A percentile compares a stretch with the other conserved stretches of the same genome.
Conservation (phyloP, 2,797 vertebrate species). For the Acipenser transmontanus region DNA sequence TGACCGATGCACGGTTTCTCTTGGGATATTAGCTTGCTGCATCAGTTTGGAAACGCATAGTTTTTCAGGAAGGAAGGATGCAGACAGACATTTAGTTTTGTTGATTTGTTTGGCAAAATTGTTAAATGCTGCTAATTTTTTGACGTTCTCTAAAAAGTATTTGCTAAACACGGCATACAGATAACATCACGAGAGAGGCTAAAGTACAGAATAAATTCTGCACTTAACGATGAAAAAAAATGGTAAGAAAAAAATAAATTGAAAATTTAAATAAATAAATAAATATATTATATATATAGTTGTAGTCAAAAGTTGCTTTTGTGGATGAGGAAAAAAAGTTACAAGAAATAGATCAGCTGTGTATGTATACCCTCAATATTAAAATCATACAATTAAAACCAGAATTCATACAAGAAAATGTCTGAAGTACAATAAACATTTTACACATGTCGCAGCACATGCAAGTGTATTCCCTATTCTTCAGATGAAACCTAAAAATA, state of each 20-base stretch:
- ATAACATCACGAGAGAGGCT: constrained; percentile 91
- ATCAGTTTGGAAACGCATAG: too few relatives aligned
- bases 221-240: constrained; percentile 73
- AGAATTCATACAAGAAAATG: constrained; percentile 73
- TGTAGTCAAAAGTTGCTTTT: too few relatives aligned
- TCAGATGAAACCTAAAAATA: constrained; percentile 69
- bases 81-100: constrained; percentile 58
- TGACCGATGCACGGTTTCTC: too few relatives aligned
- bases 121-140: constrained; percentile 93
- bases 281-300: too few relatives aligned
- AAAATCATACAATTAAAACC: constrained; percentile 69
- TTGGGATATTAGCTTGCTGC: too few relatives aligned
- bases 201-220: constrained; percentile 81
- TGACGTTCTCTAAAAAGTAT: constrained; percentile 83
- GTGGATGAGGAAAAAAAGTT: constrained; percentile 45
- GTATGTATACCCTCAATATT: constrained; percentile 70
- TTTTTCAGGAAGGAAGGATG: too few relatives aligned
- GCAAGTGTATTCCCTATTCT: constrained; percentile 52
- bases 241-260: constrained; percentile 45
- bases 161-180: constrained; percentile 95
- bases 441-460: constrained; percentile 72
- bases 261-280: constrained; percentile 20
- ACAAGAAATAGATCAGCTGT: constrained; percentile 78
- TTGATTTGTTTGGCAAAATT: constrained; percentile 99
- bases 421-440: constrained; percentile 74